phyloP scores from a whole-genome alignment of 2,797 vertebrate species.

The Acipenser transmontanus region DNA sequence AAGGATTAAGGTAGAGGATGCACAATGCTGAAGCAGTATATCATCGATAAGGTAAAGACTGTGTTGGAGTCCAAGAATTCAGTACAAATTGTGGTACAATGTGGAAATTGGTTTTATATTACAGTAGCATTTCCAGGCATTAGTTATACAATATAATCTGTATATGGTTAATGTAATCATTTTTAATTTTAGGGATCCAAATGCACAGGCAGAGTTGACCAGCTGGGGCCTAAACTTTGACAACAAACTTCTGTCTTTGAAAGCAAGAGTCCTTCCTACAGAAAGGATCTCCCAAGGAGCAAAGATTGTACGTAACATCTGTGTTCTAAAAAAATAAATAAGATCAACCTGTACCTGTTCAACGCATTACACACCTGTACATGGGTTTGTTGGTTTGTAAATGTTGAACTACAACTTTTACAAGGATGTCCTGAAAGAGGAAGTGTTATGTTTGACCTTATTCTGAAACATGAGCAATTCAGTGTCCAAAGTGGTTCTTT shows the following conservation, averaged over 20 bases:
- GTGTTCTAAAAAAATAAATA: neutral
- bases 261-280: constrained; percentile 71
- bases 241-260: constrained; percentile 63
- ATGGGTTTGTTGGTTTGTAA: neutral
- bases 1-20: no score
- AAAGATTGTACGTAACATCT: constrained; percentile 52
- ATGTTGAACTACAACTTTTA: neutral
- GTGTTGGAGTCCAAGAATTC: no score
- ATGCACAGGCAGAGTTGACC: constrained; percentile 69
- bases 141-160: neutral
- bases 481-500: no score
- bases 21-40: no score
- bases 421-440: neutral
- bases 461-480: neutral
- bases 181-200: constrained; percentile 55
- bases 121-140: neutral
- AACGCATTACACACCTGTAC: neutral
- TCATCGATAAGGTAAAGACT: no score
- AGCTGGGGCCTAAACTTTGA: constrained; percentile 89
- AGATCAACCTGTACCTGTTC: neutral
- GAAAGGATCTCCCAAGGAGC: constrained; percentile 79
- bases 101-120: neutral
- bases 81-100: neutral
- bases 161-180: no score
- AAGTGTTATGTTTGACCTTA: neutral